Base-by-base conservation (phyloP, 2,888 invertebrate species). In the Meandrusa payeni region DNA sequence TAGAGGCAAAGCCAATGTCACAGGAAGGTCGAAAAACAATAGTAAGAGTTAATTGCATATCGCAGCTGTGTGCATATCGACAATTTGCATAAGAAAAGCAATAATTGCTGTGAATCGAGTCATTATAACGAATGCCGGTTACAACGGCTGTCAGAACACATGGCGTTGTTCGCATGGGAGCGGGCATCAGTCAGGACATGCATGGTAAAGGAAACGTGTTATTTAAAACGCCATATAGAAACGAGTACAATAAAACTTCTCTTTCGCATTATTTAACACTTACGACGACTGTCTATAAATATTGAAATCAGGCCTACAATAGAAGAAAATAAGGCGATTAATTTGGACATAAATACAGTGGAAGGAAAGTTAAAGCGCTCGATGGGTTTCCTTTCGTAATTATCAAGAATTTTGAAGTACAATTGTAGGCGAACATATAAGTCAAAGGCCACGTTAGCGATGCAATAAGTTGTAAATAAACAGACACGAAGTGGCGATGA, bases 41-140 rank as follows among this genome's bases (percentile, higher is more conserved):
- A 40, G 32, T 19, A 29, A 4, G 5, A 11, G 12, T 29, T 24
- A 9, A 46, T 45, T 38, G 44, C 26, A 12, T 42, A 52, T 43
- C 32, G 37, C 32, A 57, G 55, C 46, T 32, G 32, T 11, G 24
- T 26, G 6, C 19, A 19, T 11, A 13, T 9, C 28, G 9, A 23
- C 51, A 58, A 69, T 69, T 67, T 66, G 64, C 69, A 70, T 66
- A 62, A 56, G 64, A 70, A 66, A 71, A 57, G 55, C 56, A 50
- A 53, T 64, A 76, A 67, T 66, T 70, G 59, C 61, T 52, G 54
- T 48, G 55, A 57, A 59, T 59, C 52, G 54, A 59, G 59, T 56
- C 56, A 62, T 65, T 64, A 63, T 55, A 61, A 55, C 50, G 56
- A 57, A 56, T 54, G 59, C 9, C 24, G 40, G 19, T 55, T 53